phyloP scores from a whole-genome alignment of 2,113 vertebrate species.

The Nyctibius bracteatus region DNA sequence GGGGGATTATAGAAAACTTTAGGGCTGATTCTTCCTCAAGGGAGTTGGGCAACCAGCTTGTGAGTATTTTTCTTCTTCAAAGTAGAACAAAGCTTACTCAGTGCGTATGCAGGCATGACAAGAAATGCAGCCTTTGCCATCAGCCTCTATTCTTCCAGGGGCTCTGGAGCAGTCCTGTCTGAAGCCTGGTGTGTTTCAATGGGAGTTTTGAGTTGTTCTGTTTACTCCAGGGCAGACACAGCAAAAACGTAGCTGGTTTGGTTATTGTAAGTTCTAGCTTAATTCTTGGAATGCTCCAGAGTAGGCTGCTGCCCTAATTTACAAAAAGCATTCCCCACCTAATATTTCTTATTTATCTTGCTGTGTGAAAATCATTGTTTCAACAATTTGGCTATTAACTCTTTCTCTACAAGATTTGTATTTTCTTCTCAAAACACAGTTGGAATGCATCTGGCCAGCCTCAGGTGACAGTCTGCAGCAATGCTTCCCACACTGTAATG shows the following conservation, averaged over 20 bases:
- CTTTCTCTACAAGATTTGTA: not conserved
- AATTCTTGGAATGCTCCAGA: not conserved
- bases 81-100: not conserved
- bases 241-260: not conserved
- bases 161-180: not conserved
- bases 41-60: not conserved
- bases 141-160: not conserved
- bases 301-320: not conserved
- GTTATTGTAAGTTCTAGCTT: conserved; percentile 18
- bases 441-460: not conserved
- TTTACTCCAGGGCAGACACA: not conserved
- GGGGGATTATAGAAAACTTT: not conserved
- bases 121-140: not conserved
- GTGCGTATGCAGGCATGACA: not conserved
- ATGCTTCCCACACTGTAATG: not conserved
- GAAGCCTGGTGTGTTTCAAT: not conserved
- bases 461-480: not conserved
- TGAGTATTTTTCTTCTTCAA: not conserved
- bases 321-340: not conserved
- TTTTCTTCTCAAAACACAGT: not conserved
- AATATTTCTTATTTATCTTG: not conserved
- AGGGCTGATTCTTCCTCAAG: not conserved
- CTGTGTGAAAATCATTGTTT: not conserved
- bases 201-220: not conserved
- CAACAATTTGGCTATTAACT: not conserved